A percentile compares a stretch with the other conserved stretches of the same genome.
These are phyloP conservation scores for Apotomis turbidana DNA, from an alignment of 2,888 invertebrate species.

Conservation along the genomic window DNA sequence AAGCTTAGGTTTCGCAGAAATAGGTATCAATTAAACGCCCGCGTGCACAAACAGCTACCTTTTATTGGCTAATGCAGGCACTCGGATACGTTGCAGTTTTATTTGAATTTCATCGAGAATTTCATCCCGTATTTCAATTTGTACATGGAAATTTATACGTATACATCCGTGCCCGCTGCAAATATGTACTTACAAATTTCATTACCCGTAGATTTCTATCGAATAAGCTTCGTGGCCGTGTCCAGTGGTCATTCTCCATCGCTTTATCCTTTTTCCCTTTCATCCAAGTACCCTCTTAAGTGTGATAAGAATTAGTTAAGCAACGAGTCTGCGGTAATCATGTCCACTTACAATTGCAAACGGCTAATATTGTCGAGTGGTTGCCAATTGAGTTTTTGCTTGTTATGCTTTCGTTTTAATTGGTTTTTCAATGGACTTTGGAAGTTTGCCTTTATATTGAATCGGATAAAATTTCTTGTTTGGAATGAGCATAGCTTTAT, in stretches of 20 bases:
- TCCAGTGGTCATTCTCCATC: conserved; percentile 54
- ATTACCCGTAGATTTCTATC: conserved; percentile 64
- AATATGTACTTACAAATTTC: conserved; percentile 65
- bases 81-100: conserved; percentile 68
- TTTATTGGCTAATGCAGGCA: conserved; percentile 31
- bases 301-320: conserved; percentile 75
- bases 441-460: conserved; percentile 30
- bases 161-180: conserved; percentile 49
- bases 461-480: conserved; percentile 18
- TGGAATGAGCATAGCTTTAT: conserved; percentile 1
- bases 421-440: conserved; percentile 55
- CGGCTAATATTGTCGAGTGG: conserved; percentile 66
- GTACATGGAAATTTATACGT: conserved; percentile 66
- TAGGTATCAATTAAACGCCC: conserved; percentile 26
- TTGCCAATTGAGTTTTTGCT: conserved; percentile 67
- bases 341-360: conserved; percentile 76
- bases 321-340: conserved; percentile 68
- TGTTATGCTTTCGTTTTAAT: conserved; percentile 64
- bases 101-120: conserved; percentile 61
- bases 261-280: conserved; percentile 60
- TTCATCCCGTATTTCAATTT: conserved; percentile 60
- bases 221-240: conserved; percentile 56
- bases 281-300: conserved; percentile 62
- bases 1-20: conserved; percentile 7
- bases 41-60: conserved; percentile 14